Conservation (phyloP, 2,797 vertebrate genomes). For the Siniperca undulata region DNA sequence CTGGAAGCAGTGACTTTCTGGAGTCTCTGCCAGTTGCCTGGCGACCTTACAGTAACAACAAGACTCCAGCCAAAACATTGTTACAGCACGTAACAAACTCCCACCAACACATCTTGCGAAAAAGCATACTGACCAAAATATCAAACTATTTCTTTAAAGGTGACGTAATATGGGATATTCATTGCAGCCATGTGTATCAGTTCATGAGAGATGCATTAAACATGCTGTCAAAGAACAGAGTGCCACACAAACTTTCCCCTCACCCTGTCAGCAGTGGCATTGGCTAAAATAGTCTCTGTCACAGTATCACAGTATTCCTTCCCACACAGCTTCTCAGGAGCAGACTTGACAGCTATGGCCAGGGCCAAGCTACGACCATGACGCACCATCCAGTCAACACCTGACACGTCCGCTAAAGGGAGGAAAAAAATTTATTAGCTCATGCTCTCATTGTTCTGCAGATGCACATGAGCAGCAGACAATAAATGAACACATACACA, state of each 20-base stretch:
- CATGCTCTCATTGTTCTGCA: background rate
- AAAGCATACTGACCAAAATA: background rate
- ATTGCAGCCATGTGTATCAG: background rate
- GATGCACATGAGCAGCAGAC: background rate
- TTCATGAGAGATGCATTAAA: background rate
- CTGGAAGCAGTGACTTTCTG: background rate
- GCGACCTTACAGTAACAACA: background rate
- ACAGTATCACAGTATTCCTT: constrained; percentile 88
- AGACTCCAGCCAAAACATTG: background rate
- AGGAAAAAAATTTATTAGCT: constrained; percentile 2
- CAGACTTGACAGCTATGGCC: constrained; percentile 90
- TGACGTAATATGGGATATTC: background rate
- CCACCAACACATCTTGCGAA: background rate
- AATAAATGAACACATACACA: background rate
- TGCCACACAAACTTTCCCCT: constrained; percentile 45
- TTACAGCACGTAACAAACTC: background rate
- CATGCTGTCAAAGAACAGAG: background rate
- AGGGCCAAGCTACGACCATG: constrained; percentile 96
- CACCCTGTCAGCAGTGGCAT: constrained; percentile 94
- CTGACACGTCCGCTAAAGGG: constrained; percentile 91
- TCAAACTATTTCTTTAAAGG: background rate
- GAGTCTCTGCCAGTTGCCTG: background rate
- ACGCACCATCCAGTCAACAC: constrained; percentile 99
- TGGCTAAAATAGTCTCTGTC: constrained; percentile 90
- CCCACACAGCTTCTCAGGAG: constrained; percentile 89